phyloP scores from a whole-genome alignment of 2,113 vertebrate species.

The Epinephelus lanceolatus region DNA sequence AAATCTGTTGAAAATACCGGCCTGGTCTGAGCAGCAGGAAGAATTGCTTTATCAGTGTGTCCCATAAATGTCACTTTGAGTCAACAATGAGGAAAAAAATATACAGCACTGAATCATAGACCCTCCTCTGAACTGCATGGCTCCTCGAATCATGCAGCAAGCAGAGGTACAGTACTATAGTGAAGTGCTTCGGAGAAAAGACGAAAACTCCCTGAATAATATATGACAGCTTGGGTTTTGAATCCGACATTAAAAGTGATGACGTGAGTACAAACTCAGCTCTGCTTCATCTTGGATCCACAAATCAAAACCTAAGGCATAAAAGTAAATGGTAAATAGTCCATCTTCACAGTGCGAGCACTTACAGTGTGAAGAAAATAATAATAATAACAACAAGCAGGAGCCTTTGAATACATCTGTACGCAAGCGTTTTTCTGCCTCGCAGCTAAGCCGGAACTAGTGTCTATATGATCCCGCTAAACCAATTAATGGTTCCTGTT shows the following conservation, averaged over 20 bases:
- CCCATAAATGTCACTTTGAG: conserved; percentile 85
- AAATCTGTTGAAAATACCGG: conserved; percentile 72
- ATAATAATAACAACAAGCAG: conserved; percentile 56
- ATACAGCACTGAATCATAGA: conserved; percentile 73
- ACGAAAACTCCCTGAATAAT: conserved; percentile 84
- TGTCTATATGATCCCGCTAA: conserved; percentile 81
- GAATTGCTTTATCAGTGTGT: conserved; percentile 83
- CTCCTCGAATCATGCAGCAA: conserved; percentile 66
- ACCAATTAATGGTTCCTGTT: conserved; percentile 85
- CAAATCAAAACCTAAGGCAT: conserved; percentile 81
- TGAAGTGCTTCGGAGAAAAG: conserved; percentile 72
- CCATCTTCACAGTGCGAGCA: conserved; percentile 65
- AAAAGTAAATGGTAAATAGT: conserved; percentile 77
- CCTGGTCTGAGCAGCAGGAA: conserved; percentile 74
- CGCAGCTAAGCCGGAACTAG: conserved; percentile 75
- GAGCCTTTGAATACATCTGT: conserved; percentile 67
- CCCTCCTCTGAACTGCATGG: conserved; percentile 68
- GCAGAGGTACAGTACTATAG: conserved; percentile 67
- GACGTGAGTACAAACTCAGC: conserved; percentile 80
- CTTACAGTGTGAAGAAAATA: conserved; percentile 49
- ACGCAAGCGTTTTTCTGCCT: conserved; percentile 70
- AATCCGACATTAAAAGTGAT: conserved; percentile 85
- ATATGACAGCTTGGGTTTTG: conserved; percentile 82
- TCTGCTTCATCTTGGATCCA: conserved; percentile 77
- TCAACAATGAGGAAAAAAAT: conserved; percentile 77